Evolutionary conservation across 2,888 invertebrate genomes (phyloP).

Genomic region (Eudasyphora cyanicolor): DNA sequence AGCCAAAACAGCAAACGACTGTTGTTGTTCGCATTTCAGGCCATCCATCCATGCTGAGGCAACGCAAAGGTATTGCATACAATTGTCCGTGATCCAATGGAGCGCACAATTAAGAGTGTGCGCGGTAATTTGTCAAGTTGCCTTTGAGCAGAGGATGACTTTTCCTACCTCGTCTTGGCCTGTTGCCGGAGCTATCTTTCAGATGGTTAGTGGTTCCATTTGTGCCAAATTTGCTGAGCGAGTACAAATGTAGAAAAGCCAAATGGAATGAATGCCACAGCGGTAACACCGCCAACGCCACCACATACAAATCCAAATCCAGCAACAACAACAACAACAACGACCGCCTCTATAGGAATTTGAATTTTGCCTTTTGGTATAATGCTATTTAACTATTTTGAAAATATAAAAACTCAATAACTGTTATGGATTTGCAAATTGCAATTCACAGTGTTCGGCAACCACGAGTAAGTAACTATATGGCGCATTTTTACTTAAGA

Average conservation of each 20-base stretch:
- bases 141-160: constrained; percentile 55
- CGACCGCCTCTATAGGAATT: constrained; percentile 38
- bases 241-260: background rate
- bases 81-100: background rate
- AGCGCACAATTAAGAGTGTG: constrained; percentile 24
- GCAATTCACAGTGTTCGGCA: constrained; percentile 6
- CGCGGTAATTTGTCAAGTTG: constrained; percentile 64
- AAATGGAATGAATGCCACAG: constrained; percentile 18
- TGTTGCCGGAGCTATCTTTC: background rate
- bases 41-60: background rate
- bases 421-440: constrained; percentile 41
- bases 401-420: constrained; percentile 61
- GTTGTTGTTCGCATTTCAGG: background rate
- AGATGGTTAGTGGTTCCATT: background rate
- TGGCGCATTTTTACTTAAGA: too few relatives aligned
- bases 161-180: constrained; percentile 19
- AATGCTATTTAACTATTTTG: constrained; percentile 56
- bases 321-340: constrained; percentile 18
- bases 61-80: background rate
- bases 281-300: background rate
- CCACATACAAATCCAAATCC: constrained; percentile 1
- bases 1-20: constrained; percentile 1
- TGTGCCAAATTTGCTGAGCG: constrained; percentile 11
- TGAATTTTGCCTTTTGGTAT: constrained; percentile 46
- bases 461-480: background rate